Evolutionary conservation across 2,797 vertebrate genomes (phyloP).

Genomic region (Artibeus lituratus): DNA sequence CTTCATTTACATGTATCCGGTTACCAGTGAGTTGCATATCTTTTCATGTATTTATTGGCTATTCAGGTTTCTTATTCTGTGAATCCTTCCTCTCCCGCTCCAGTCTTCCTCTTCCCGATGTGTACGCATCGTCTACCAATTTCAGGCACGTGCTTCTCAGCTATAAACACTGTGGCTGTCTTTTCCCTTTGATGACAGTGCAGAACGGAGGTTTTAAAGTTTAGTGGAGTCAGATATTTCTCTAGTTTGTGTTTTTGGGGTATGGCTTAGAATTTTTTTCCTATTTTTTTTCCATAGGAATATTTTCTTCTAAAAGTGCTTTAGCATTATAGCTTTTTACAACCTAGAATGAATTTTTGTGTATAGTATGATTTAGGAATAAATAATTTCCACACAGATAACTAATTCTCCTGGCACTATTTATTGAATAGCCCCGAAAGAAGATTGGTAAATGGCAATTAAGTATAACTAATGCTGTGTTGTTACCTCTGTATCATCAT

Average conservation of each 20-base stretch:
- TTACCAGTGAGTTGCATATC: background rate
- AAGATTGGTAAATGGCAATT: background rate
- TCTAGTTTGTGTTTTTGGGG: background rate
- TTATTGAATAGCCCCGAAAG: background rate
- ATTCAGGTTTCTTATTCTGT: background rate
- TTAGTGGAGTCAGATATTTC: background rate
- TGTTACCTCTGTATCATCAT: background rate
- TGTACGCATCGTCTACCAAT: background rate
- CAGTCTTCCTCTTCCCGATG: background rate
- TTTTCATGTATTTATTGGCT: background rate
- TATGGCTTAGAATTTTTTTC: background rate
- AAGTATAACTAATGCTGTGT: background rate
- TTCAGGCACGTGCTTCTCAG: background rate
- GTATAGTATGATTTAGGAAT: background rate
- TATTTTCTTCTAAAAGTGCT: background rate
- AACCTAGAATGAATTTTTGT: background rate
- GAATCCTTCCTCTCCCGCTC: background rate
- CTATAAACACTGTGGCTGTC: background rate
- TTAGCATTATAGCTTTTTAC: background rate
- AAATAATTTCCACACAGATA: background rate
- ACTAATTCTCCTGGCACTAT: background rate
- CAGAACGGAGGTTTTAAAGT: background rate
- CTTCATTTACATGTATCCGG: background rate
- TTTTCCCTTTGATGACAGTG: background rate
- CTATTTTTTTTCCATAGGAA: background rate